These are phyloP conservation scores for Saturnia japonica DNA, from an alignment of 2,888 invertebrate genomes.

Conservation along the genomic window DNA sequence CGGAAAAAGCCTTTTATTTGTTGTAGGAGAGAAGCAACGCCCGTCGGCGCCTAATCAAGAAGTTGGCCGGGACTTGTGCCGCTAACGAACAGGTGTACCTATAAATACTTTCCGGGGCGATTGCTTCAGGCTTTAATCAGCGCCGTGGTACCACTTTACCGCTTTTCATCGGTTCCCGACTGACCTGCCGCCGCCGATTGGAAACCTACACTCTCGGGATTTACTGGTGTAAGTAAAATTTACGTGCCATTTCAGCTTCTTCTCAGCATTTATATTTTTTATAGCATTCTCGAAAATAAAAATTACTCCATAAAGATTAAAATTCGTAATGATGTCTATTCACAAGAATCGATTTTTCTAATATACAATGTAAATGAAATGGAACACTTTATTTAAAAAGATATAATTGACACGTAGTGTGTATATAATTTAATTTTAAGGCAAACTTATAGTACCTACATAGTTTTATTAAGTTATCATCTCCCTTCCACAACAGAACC, in stretches of 20 bases:
- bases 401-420: too few species aligned
- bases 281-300: constrained; percentile 26
- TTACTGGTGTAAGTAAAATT: constrained; percentile 64
- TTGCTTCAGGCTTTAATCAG: constrained; percentile 82
- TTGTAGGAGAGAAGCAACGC: constrained; percentile 72
- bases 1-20: constrained; percentile 74
- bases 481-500: too few species aligned
- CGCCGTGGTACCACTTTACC: constrained; percentile 77
- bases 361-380: not conserved
- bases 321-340: not conserved
- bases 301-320: not conserved
- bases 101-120: constrained; percentile 81
- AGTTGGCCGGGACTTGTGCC: constrained; percentile 77
- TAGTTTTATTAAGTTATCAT: too few species aligned
- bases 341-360: not conserved
- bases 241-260: constrained; percentile 58
- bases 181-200: constrained; percentile 75
- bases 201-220: constrained; percentile 73
- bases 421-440: too few species aligned
- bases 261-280: constrained; percentile 32
- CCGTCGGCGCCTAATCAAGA: constrained; percentile 81
- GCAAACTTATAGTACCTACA: too few species aligned
- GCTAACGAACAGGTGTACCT: constrained; percentile 82
- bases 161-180: constrained; percentile 78
- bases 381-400: not conserved